phyloP scores from a whole-genome alignment of 2,888 invertebrate genomes.

The Falcaria lacertinaria region DNA sequence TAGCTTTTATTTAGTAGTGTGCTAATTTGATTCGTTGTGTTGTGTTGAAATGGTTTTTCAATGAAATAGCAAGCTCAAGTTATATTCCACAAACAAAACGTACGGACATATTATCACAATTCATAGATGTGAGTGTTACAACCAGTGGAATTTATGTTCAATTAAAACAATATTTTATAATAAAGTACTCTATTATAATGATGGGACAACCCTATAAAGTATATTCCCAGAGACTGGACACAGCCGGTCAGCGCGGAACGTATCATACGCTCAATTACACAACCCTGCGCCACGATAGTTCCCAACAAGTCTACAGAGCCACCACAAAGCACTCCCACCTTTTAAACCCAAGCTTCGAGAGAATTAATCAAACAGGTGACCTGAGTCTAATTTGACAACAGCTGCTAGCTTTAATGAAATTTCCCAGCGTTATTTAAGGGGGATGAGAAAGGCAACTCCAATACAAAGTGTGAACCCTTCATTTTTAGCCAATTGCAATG shows the following conservation, averaged over 20 bases:
- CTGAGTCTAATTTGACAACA: slow-evolving; percentile 17
- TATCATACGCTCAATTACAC: slow-evolving; percentile 72
- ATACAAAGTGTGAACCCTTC: slow-evolving; percentile 7
- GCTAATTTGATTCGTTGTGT: no score
- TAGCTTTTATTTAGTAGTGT: no score
- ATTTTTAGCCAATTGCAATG: slow-evolving; percentile 9
- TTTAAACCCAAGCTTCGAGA: slow-evolving; percentile 17
- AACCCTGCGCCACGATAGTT: slow-evolving; percentile 27
- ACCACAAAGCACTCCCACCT: slow-evolving; percentile 21
- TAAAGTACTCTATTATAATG: no score
- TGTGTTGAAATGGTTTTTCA: no score
- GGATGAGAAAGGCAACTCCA: slow-evolving; percentile 3
- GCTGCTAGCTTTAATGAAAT: slow-evolving; percentile 8
- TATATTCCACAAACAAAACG: no score
- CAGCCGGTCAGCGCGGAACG: slow-evolving; percentile 54
- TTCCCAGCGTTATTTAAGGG: slow-evolving; percentile 4
- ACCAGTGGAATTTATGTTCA: no score
- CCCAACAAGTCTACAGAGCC: slow-evolving; percentile 17
- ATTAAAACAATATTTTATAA: no score
- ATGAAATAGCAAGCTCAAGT: no score
- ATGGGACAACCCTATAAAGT: slow-evolving; percentile 42
- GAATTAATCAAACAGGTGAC: slow-evolving; percentile 26
- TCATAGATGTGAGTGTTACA: no score
- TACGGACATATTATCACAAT: no score
- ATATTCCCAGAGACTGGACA: slow-evolving; percentile 50